phyloP scores from a whole-genome alignment of 1,140 invertebrate species.

The Drosophila athabasca region DNA sequence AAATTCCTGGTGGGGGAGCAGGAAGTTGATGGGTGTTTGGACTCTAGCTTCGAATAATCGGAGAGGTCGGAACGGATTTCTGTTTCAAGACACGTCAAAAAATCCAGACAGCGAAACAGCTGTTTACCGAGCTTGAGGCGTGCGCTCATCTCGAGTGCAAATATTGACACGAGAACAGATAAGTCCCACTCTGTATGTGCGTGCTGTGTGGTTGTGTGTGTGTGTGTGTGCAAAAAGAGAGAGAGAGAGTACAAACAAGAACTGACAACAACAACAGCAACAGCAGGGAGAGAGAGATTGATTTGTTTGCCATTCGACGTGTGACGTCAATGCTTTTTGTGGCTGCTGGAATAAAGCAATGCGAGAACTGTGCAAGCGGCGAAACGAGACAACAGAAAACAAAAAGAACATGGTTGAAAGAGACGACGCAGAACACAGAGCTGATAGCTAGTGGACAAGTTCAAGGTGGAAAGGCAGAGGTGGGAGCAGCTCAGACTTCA shows the following conservation, averaged over 20 bases:
- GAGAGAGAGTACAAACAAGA: conserved; percentile 42
- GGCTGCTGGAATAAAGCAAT: conserved; percentile 21
- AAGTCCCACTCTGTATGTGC: neutral
- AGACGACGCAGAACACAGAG: neutral
- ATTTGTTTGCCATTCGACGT: conserved; percentile 52
- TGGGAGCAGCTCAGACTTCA: conserved; percentile 10
- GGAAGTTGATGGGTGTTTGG: neutral
- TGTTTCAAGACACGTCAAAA: conserved; percentile 18
- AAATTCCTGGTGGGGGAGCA: neutral
- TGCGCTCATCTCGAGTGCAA: conserved; percentile 50
- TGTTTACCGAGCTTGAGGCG: conserved; percentile 34
- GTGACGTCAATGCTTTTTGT: conserved; percentile 61
- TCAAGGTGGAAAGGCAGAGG: conserved; percentile 48
- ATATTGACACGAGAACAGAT: conserved; percentile 45
- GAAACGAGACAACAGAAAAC: conserved; percentile 16
- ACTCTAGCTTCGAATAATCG: conserved; percentile 18
- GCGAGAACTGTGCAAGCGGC: conserved; percentile 35
- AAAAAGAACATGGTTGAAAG: neutral
- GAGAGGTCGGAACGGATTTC: conserved; percentile 4
- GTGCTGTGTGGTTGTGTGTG: neutral
- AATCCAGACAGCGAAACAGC: conserved; percentile 35
- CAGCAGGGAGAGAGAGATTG: conserved; percentile 24
- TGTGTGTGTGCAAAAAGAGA: neutral
- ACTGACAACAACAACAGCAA: conserved; percentile 9
- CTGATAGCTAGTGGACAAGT: conserved; percentile 48